Evolutionary conservation across 1,140 invertebrate species (phyloP), one percentile per base, ranked within the genome.

Genomic region (Eupristina koningsbergeri): DNA sequence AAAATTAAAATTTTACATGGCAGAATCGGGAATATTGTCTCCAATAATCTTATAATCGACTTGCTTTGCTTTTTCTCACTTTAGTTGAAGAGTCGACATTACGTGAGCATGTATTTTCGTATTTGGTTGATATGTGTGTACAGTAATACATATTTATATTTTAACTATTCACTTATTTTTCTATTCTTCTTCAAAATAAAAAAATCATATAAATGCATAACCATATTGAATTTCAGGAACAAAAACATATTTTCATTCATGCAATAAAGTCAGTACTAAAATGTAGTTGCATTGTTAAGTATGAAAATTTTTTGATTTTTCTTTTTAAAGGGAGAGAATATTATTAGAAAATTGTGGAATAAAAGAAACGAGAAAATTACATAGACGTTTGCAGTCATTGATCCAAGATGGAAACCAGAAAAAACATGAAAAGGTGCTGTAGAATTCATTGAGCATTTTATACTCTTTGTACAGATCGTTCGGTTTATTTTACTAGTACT

Each of bases 361-460:
- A 50, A 29, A 34, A 50, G 58, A 80, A 58, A 71, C 7, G 50
- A 39, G 67, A 58, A 81, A 61, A 81, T 81, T 81, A 50, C 69
- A 81, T 81, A 81, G 34, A 22, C 61, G 11, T 31, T 50, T 29
- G 34, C 34, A 76, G 34, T 50, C 31, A 41, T 36, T 29, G 69
- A 45, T 11, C 45, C 53, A 63, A 22, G 50, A 53, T 45, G 58
- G 53, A 64, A 77, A 79, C n/a, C 67, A 53, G 53, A 7, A 78
- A 41, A 53, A 74, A 19, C 15, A 34, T 80, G 36, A 81, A 81
- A 81, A 75, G 45, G 13, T 31, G 39, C 61, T 63, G 58, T 45
- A 71, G 47, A 81, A 64, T 81, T 81, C 58, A 81, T 81, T 71
- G 29, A 75, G 17, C 58, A 71, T 75, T 75, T 75, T 45, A 63